These are phyloP conservation scores for Teleogryllus oceanicus DNA, from an alignment of 2,888 invertebrate genomes.

Conservation along the genomic window DNA sequence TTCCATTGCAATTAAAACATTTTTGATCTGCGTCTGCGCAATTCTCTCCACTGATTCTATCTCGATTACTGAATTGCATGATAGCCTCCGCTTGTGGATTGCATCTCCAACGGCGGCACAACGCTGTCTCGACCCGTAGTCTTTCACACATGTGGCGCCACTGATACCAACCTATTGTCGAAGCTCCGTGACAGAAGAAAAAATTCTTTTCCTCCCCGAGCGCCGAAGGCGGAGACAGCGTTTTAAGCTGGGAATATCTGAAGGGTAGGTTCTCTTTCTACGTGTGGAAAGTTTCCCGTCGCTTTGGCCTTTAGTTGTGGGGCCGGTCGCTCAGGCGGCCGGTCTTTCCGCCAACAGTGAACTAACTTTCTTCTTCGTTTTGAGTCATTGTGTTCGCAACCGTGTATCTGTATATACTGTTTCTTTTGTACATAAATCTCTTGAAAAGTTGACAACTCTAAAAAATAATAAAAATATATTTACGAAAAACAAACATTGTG, in stretches of 20 bases:
- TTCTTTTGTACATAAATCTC: slow-evolving; percentile 33
- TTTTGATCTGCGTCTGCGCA: too few relatives aligned
- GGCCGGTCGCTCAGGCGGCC: background rate
- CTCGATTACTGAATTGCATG: too few relatives aligned
- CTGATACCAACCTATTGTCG: too few relatives aligned
- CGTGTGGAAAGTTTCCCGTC: slow-evolving; percentile 18
- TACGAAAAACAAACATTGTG: background rate
- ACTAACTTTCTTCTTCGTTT: slow-evolving; percentile 19
- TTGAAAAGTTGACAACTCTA: slow-evolving; percentile 30
- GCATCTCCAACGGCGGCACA: too few relatives aligned
- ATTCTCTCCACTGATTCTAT: too few relatives aligned
- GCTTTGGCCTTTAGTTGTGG: background rate
- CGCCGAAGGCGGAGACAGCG: background rate
- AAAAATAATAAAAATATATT: slow-evolving; percentile 27
- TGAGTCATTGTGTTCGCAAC: slow-evolving; percentile 26
- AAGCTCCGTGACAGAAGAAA: too few relatives aligned
- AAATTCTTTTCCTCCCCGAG: background rate
- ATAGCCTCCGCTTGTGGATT: too few relatives aligned
- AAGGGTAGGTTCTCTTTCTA: background rate
- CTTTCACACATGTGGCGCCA: too few relatives aligned
- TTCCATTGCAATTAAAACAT: too few relatives aligned
- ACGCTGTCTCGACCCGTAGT: too few relatives aligned
- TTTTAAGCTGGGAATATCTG: background rate
- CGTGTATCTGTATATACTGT: slow-evolving; percentile 28
- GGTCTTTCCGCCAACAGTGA: background rate